Base-by-base conservation (phyloP, 1,140 invertebrate genomes). In the Drosophila leontia region DNA sequence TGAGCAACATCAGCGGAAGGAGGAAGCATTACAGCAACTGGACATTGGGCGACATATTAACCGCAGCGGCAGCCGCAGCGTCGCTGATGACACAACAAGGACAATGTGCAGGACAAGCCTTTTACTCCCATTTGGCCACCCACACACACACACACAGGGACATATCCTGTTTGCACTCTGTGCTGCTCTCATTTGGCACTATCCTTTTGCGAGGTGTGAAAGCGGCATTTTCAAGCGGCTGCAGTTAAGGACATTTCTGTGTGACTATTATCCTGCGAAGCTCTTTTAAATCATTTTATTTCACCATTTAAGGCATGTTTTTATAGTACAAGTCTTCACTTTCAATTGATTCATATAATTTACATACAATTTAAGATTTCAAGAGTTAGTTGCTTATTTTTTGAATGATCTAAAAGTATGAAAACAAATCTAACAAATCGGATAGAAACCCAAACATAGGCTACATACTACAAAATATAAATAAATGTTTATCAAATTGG, bases 1-100 rank as follows among this genome's bases (percentile, higher is more conserved):
- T 56, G 57, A 53, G 39, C 45, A 71, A 45, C 50, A 77, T 23
- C 56, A 44, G 19, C 51, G 37, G 55, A 37, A 59, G 8, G 39
- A 63, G 60, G 47, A 78, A 19, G 58, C 58, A 17, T 44, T 57
- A 48, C 53, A 65, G 48, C 68, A 78, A 78, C 42, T 74, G 78
- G 60, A 83, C 84, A 87, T 88, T 53, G 70, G 67, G 63, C 68
- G 69, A 78, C 82, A 83, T 86, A 87, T 86, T 86, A 88, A 86
- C 85, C 85, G 67, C 85, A 87, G 75, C 79, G 34, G 34, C 51
- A 23, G 51, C 51, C 59, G 68, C 79, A 82, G 64, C 50, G 75
- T 62, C 74, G 69, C 74, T 67, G 75, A 71, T 72, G 70, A 72
- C 70, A 72, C 70, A 59, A 48, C 63, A 83, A 53, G 75, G 59